Base-by-base conservation (phyloP, 1,140 invertebrate genomes). In the Hyles euphorbiae region DNA sequence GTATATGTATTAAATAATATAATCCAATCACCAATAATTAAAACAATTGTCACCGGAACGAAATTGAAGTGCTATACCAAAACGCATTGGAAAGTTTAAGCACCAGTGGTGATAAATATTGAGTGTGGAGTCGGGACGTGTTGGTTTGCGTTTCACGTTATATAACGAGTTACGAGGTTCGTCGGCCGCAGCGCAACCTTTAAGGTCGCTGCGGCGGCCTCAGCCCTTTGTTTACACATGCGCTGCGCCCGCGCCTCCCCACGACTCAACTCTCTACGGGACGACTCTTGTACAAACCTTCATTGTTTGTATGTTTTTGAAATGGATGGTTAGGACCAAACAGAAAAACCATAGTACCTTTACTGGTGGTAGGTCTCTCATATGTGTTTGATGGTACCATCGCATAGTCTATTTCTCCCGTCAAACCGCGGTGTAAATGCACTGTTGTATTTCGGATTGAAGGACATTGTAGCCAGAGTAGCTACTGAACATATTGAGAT, bases 141-240 rank as follows among this genome's bases (percentile, higher is more conserved):
- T 66, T 52, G 62, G 59, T 67, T 63, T 69, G 74, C 67, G 67
- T 73, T 74, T 74, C 61, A 69, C 55, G 64, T 80, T 73, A 74
- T 70, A 72, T 71, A 77, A 74, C 63, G 53, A 69, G 63, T 61
- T 63, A 58, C 54, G 65, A 58, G 65, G 77, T 74, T 78, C 70
- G 70, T 66, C 61, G 78, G 44, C 76, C 78, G 67, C 61, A 49
- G 51, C 61, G 67, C 79, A 76, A 78, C 78, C 75, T 79, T 79
- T 66, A 75, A 77, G 73, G 76, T 78, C 72, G 76, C 64, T 50
- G 59, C 63, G 63, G 55, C 71, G 74, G 66, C 73, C 70, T 73
- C 67, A 65, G 63, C 61, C 63, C 60, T 65, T 54, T 69, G 60
- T 67, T 68, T 72, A 67, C 67, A 62, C 67, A 60, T 65, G 51